Evolutionary conservation across 2,113 vertebrate genomes (phyloP).

Genomic region (Rallus limicola): DNA sequence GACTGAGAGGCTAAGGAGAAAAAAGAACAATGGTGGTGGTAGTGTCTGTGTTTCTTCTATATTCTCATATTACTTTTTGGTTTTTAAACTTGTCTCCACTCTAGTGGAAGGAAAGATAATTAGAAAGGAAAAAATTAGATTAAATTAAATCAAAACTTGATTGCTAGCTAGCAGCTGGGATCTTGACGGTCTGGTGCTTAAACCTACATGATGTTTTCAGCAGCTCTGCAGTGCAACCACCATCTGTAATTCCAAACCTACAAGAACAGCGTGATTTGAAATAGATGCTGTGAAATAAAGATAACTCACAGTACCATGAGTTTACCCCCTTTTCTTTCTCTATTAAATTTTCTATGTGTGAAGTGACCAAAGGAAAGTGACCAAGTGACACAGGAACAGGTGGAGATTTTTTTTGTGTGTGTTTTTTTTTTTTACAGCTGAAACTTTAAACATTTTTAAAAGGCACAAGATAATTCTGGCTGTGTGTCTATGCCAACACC

Average conservation of each 20-base stretch:
- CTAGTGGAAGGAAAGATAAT: slow-evolving; percentile 1
- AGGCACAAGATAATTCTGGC: background rate
- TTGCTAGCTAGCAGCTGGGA: slow-evolving; percentile 3
- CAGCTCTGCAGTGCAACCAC: background rate
- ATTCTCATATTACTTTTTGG: background rate
- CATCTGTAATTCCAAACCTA: background rate
- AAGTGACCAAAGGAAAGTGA: background rate
- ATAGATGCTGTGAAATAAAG: background rate
- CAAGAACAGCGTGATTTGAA: background rate
- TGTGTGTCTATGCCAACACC: background rate
- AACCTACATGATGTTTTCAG: background rate
- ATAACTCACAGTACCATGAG: background rate
- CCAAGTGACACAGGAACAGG: background rate
- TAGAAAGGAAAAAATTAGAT: background rate
- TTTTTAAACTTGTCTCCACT: background rate
- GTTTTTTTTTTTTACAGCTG: background rate
- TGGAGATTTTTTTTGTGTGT: background rate
- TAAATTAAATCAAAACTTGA: background rate
- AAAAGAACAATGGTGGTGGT: background rate
- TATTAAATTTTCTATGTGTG: background rate
- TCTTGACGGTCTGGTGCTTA: background rate
- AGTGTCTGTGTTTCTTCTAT: background rate
- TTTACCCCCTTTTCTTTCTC: background rate
- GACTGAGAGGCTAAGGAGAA: background rate
- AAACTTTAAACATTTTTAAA: background rate